Conservation (phyloP, 2,888 invertebrate genomes). For the Clusia tigrina region DNA sequence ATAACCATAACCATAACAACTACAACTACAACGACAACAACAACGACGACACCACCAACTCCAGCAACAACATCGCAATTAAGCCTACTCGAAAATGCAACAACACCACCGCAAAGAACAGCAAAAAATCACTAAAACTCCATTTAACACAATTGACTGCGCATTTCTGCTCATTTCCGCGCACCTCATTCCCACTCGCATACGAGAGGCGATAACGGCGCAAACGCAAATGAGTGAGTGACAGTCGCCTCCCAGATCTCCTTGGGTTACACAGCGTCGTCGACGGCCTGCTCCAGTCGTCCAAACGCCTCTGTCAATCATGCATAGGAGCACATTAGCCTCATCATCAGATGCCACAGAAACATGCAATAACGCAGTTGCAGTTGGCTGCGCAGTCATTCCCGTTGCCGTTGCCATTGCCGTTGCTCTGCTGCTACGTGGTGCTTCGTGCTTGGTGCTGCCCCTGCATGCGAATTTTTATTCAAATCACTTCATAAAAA, state of each 20-base stretch:
- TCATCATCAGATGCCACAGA: neutral
- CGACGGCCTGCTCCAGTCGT: neutral
- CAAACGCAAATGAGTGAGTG: slow-evolving; percentile 8
- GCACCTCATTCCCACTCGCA: neutral
- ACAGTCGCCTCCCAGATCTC: neutral
- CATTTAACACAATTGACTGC: slow-evolving; percentile 6
- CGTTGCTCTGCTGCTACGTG: neutral
- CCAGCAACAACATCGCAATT: too few species aligned
- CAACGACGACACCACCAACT: neutral
- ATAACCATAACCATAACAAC: too few species aligned
- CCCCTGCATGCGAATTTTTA: neutral
- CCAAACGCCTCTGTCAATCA: neutral
- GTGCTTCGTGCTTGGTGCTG: neutral
- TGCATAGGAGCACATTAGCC: neutral
- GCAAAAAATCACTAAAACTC: neutral
- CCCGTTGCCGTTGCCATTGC: neutral
- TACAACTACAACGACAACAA: too few species aligned
- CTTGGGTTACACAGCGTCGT: neutral
- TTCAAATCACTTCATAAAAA: slow-evolving; percentile 4
- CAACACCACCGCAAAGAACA: too few species aligned
- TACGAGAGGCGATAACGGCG: neutral
- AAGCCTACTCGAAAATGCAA: too few species aligned
- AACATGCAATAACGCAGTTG: neutral
- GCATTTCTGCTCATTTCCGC: neutral
- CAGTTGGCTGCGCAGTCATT: neutral